A percentile compares a stretch with the other conserved stretches of the same genome.
phyloP scores from a whole-genome alignment of 2,797 vertebrate genomes.

The Enteromius trimaculatus region DNA sequence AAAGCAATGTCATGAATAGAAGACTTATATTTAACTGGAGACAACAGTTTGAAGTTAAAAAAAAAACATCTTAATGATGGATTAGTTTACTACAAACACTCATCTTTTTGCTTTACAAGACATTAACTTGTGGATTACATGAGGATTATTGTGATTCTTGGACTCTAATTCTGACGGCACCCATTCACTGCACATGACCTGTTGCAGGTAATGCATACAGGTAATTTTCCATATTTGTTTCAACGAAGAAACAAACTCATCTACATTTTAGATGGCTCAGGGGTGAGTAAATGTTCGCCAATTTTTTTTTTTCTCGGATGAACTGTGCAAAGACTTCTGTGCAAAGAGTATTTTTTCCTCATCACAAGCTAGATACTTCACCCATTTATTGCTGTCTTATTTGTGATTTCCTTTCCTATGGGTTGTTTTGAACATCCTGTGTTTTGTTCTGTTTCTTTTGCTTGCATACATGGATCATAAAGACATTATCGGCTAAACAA shows the following conservation, averaged over 20 bases:
- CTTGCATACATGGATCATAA: conserved; percentile 14
- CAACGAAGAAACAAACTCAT: not conserved
- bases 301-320: not conserved
- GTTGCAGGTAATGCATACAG: not conserved
- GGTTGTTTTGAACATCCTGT: not conserved
- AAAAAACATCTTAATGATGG: not conserved
- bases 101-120: not conserved
- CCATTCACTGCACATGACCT: not conserved
- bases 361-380: not conserved
- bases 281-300: not conserved
- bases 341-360: not conserved
- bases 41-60: not conserved
- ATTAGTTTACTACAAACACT: not conserved
- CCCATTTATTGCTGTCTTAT: conserved; percentile 1
- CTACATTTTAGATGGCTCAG: not conserved
- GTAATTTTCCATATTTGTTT: not conserved
- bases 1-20: not conserved
- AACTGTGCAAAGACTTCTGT: not conserved
- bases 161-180: not conserved
- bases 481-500: conserved; percentile 15
- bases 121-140: not conserved
- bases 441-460: conserved; percentile 40
- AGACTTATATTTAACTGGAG: not conserved
- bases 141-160: not conserved
- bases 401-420: not conserved